Conservation (phyloP, 2,113 vertebrate genomes). For the Ceyx melanurus region DNA sequence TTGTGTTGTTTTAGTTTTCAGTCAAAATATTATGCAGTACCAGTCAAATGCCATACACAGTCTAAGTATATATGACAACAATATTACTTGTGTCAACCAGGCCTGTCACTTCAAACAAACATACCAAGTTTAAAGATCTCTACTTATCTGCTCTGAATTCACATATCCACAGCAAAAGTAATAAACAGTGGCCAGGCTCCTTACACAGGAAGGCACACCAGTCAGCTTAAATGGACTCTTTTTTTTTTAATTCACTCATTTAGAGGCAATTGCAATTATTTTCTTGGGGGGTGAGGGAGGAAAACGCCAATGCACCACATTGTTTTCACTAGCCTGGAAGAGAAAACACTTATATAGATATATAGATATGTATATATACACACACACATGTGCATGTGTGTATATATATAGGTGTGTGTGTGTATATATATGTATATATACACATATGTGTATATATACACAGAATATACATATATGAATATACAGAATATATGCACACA, state of each 20-base stretch:
- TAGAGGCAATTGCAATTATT: conserved; percentile 68
- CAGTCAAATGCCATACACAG: conserved; percentile 61
- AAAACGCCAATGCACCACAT: conserved; percentile 70
- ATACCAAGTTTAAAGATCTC: conserved; percentile 35
- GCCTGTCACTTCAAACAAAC: conserved; percentile 56
- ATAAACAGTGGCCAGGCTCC: conserved; percentile 57
- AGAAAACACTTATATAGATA: conserved; percentile 71
- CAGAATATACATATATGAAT: conserved; percentile 70
- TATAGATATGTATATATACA: conserved; percentile 57
- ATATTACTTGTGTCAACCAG: conserved; percentile 21
- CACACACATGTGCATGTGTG: conserved; percentile 23
- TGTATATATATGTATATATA: conserved; percentile 70
- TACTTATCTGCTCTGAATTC: conserved; percentile 63
- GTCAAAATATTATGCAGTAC: conserved; percentile 30
- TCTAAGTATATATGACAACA: conserved; percentile 52
- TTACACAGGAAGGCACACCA: conserved; percentile 70
- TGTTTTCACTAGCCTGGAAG: conserved; percentile 70
- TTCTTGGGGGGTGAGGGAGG: not conserved
- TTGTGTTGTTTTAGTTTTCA: conserved; percentile 42
- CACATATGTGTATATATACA: conserved; percentile 67
- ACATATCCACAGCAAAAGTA: conserved; percentile 60
- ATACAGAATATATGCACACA: conserved; percentile 73
- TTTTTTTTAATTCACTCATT: conserved; percentile 70
- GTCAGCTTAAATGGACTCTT: conserved; percentile 67
- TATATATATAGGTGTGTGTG: conserved; percentile 17